A percentile compares a stretch with the other conserved stretches of the same genome.
Evolutionary conservation across 2,113 vertebrate species (phyloP).

Genomic region (Oryzias celebensis): DNA sequence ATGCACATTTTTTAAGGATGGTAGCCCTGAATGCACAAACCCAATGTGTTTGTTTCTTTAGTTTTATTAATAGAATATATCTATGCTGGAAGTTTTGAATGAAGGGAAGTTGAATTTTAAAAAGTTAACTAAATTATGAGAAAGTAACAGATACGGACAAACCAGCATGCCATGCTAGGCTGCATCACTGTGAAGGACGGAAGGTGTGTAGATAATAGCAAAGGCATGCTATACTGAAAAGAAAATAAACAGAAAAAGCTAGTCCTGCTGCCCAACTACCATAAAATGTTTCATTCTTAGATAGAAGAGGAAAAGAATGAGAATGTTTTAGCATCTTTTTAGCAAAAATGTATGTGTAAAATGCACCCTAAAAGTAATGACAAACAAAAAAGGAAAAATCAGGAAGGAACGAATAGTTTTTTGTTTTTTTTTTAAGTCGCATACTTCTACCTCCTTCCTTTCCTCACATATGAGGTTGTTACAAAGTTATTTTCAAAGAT

Average conservation of each 20-base stretch:
- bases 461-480: constrained; percentile 28
- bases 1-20: constrained; percentile 8
- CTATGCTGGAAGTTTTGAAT: constrained; percentile 4
- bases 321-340: constrained; percentile 14
- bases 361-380: constrained; percentile 31
- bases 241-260: background rate
- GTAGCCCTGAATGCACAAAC: constrained; percentile 25
- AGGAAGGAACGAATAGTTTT: constrained; percentile 3
- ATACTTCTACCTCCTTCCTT: constrained; percentile 42
- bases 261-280: constrained; percentile 19
- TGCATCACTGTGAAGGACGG: constrained; percentile 35
- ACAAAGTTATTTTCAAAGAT: constrained; percentile 12
- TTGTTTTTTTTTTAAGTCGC: constrained; percentile 5
- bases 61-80: constrained; percentile 20
- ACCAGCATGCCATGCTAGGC: constrained; percentile 47
- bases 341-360: constrained; percentile 8
- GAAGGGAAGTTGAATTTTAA: background rate
- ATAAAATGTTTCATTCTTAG: constrained; percentile 2
- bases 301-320: background rate
- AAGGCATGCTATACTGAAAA: constrained; percentile 17
- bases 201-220: constrained; percentile 13
- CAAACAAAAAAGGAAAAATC: constrained; percentile 13
- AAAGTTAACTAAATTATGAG: background rate
- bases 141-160: constrained; percentile 8
- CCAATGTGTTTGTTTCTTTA: constrained; percentile 17